Conservation (phyloP, 2,113 vertebrate genomes). For the Blennius ocellaris region DNA sequence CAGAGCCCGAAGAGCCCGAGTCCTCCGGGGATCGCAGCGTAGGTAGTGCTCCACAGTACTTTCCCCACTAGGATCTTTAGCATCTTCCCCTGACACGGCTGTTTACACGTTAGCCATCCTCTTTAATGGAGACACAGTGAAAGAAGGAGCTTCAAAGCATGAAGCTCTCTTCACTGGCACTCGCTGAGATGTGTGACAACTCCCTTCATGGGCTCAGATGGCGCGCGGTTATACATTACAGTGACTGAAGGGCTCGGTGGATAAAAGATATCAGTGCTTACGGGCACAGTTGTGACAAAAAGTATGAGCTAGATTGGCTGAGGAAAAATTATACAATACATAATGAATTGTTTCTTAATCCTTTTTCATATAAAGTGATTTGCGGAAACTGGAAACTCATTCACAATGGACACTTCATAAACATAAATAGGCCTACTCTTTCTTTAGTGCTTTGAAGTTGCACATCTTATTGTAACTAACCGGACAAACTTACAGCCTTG, state of each 20-base stretch:
- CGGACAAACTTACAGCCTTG: not conserved
- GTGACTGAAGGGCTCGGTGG: conserved; percentile 36
- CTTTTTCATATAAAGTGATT: conserved; percentile 29
- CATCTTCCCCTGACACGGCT: conserved; percentile 68
- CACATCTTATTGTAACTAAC: not conserved
- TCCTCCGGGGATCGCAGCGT: conserved; percentile 72
- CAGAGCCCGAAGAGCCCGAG: not conserved
- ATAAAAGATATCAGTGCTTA: conserved; percentile 31
- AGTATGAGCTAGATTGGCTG: conserved; percentile 38
- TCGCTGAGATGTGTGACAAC: conserved; percentile 65
- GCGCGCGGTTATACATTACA: conserved; percentile 29
- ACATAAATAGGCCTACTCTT: conserved; percentile 18
- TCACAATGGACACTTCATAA: not conserved
- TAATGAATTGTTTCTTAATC: conserved; percentile 30
- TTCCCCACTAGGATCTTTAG: conserved; percentile 63
- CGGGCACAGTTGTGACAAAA: conserved; percentile 3
- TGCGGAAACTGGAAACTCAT: conserved; percentile 6
- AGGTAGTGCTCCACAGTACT: conserved; percentile 54
- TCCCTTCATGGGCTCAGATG: conserved; percentile 51
- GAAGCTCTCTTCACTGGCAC: conserved; percentile 49
- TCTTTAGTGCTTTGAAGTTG: conserved; percentile 8
- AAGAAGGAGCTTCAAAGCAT: conserved; percentile 63
- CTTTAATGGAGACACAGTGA: conserved; percentile 67
- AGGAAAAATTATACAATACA: conserved; percentile 45
- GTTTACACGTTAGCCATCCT: conserved; percentile 72